Evolutionary conservation across 2,797 vertebrate genomes (phyloP), one percentile per base, ranked within the genome.

Genomic region (Benthosema pterotum): DNA sequence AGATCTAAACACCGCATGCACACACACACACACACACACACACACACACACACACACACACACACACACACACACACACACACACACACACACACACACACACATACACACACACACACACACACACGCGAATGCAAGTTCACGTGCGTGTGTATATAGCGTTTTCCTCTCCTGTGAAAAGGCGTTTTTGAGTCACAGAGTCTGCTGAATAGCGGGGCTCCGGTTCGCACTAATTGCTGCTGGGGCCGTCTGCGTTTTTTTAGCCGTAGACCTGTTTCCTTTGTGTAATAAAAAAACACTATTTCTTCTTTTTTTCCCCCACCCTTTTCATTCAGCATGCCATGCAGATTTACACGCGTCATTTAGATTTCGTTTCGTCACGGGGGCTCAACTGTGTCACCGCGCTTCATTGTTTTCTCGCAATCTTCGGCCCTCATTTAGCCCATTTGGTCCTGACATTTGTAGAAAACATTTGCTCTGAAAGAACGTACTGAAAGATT

Each of bases 321-420:
- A n/a, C n/a, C n/a, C n/a, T 38, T 38, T 11, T 8, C 32, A 11
- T 38, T 9, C 32, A 38, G 32, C 32, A 9, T 38, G 32, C 7
- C 32, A 38, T 38, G 8, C 28, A 32, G 28, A 32, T 2, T 32
- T 7, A 32, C 53, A 43, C 66, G 51, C 78, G 80, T 74, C 64
- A 75, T 77, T 77, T 75, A 32, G 63, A 72, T 77, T 83, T 63
- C 22, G 58, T 46, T 75, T 79, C 74, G 78, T 75, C 72, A 68
- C 52, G 45, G 58, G 67, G 5, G n/a, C n/a, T 60, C 51, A 48
- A 72, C 56, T 56, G 53, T 61, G 42, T 49, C 50, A 60, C 16
- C 60, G 25, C 70, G 80, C 67, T 74, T 81, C 52, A 70, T 75
- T 79, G 78, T 56, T 65, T 19, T 59, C 57, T 63, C 55, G 51